Conservation (phyloP, 2,113 vertebrate species). For the Pedionomus torquatus region DNA sequence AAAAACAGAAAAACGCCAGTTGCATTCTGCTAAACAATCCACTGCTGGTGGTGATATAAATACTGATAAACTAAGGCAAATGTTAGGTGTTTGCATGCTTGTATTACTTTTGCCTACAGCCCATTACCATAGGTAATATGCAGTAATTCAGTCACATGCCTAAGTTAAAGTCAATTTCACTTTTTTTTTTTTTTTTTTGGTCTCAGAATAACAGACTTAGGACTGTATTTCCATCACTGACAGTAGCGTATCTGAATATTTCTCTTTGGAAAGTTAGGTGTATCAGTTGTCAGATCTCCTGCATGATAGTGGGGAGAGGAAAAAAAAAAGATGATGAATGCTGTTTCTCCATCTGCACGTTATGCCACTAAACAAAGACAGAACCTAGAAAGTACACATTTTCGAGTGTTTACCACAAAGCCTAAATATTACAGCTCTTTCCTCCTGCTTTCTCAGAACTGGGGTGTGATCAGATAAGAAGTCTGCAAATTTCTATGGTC, state of each 20-base stretch:
- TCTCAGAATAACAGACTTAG: not conserved
- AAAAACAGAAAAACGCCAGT: not conserved
- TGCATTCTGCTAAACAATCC: not conserved
- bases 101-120: conserved; percentile 18
- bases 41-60: not conserved
- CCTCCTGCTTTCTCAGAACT: conserved; percentile 12
- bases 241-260: not conserved
- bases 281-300: not conserved
- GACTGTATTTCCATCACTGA: not conserved
- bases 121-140: not conserved
- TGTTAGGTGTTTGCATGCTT: conserved; percentile 14
- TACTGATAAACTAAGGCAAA: conserved; percentile 2
- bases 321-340: not conserved
- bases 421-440: conserved; percentile 1
- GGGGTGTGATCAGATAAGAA: not conserved
- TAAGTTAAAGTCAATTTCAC: not conserved
- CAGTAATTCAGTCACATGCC: not conserved
- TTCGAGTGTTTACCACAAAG: not conserved
- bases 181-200: not conserved
- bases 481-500: not conserved
- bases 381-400: not conserved
- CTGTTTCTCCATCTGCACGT: not conserved
- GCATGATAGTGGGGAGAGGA: not conserved
- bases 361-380: not conserved
- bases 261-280: not conserved